phyloP scores from a whole-genome alignment of 2,113 vertebrate genomes.

The Ophiodon elongatus region DNA sequence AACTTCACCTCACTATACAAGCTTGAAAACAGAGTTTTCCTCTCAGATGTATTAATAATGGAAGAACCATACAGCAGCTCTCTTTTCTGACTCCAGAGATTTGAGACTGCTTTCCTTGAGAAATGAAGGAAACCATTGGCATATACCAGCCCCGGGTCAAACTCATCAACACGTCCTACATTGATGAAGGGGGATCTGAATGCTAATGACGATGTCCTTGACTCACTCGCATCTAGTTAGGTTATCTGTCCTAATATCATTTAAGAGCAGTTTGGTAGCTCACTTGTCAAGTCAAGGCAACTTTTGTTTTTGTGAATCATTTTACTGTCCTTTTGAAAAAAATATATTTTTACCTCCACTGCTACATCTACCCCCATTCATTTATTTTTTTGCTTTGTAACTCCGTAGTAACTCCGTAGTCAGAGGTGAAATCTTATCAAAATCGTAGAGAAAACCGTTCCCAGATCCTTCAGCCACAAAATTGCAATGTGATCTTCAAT shows the following conservation, averaged over 20 bases:
- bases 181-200: constrained; percentile 67
- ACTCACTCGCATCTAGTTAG: constrained; percentile 52
- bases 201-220: constrained; percentile 77
- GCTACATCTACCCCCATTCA: constrained; percentile 82
- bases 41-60: constrained; percentile 79
- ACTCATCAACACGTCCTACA: constrained; percentile 73
- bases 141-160: constrained; percentile 74
- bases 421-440: neutral
- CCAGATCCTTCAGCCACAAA: neutral
- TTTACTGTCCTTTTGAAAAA: neutral
- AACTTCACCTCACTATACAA: constrained; percentile 52
- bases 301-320: constrained; percentile 55
- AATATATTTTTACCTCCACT: constrained; percentile 43
- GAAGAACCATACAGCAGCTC: constrained; percentile 59
- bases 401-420: neutral
- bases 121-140: constrained; percentile 70
- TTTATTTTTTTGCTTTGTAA: constrained; percentile 2
- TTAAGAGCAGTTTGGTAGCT: constrained; percentile 27
- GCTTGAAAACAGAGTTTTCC: constrained; percentile 73
- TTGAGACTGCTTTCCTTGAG: constrained; percentile 51
- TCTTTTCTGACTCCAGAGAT: constrained; percentile 50
- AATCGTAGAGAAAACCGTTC: neutral
- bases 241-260: constrained; percentile 57
- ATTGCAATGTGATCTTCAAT: neutral
- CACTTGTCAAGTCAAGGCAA: constrained; percentile 72